phyloP scores from a whole-genome alignment of 2,888 invertebrate species.

The Aporophyla nigra region DNA sequence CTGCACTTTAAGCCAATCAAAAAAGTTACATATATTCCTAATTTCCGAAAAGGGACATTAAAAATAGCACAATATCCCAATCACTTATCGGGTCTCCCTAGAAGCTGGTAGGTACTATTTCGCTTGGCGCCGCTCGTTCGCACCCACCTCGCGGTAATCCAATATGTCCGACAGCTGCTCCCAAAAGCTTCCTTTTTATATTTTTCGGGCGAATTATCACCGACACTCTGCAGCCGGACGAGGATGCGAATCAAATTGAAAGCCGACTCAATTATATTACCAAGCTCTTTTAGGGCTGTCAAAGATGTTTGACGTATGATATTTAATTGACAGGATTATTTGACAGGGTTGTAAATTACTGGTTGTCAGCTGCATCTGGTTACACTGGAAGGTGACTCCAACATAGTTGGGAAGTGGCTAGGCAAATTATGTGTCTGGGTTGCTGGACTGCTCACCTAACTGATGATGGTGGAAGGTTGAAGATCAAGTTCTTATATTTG shows the following conservation, averaged over 20 bases:
- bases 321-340: neutral
- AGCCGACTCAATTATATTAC: slow-evolving; percentile 90
- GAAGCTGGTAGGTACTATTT: slow-evolving; percentile 31
- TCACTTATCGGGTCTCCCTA: slow-evolving; percentile 44
- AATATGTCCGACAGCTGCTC: slow-evolving; percentile 88
- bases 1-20: neutral
- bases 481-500: neutral
- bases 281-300: slow-evolving; percentile 82
- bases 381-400: too few relatives aligned
- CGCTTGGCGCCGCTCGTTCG: slow-evolving; percentile 50
- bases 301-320: slow-evolving; percentile 19
- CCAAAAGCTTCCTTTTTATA: slow-evolving; percentile 87
- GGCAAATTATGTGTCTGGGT: neutral
- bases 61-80: slow-evolving; percentile 49
- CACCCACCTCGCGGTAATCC: slow-evolving; percentile 81
- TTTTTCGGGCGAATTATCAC: slow-evolving; percentile 90
- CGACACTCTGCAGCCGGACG: slow-evolving; percentile 87
- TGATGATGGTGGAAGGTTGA: neutral
- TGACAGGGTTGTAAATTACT: too few relatives aligned
- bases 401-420: too few relatives aligned
- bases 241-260: slow-evolving; percentile 91
- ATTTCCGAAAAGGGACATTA: slow-evolving; percentile 27
- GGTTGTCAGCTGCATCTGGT: too few relatives aligned
- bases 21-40: neutral
- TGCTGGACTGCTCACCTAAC: neutral